Evolutionary conservation across 2,888 invertebrate genomes (phyloP), one percentile per base, ranked within the genome.

Genomic region (Volucella zonaria): DNA sequence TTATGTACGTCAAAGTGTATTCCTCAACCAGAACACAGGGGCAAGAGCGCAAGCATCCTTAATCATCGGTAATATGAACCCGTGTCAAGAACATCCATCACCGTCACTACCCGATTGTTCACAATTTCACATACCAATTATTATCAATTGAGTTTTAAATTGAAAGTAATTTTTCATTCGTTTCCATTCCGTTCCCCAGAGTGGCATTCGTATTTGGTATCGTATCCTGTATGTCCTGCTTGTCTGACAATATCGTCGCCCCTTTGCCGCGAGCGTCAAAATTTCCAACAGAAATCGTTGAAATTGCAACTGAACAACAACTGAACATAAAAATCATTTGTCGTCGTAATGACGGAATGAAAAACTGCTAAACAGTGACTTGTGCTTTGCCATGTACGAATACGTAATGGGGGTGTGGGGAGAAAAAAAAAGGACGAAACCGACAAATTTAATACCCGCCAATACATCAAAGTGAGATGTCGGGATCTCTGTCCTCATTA

Each of bases 1-100:
- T 40, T 18, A 52, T 40, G 14, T 51, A 40, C 23, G 14, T 47
- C 14, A 61, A 31, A 10, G 40, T 43, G 54, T 56, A 18, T 15
- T 56, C 74, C n/a, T 61, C 64, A 14, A 1, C 31, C 18, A 40
- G n/a, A 52, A 23, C 59, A 73, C 61, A 64, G 59, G 76, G 73
- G 73, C 73, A 70, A 76, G n/a, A n/a, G 67, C 79, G 2, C 54
- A 43, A 10, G 11, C 47, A 82, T 86, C 86, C 82, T 86, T 78
- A 86, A 86, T 86, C 86, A 82, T 83, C 78, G 73, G 87, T 85
- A 82, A 85, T 85, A 78, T 78, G 86, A 80, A 85, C 83, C 71
- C 79, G 76, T 90, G 90, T 90, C 90, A 89, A 89, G 89, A 89
- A 89, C 90, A 90, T 90, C 89, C 90, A 90, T 90, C 90, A 90